Percentiles rank a stretch among this genome's conserved stretches.
Conservation (phyloP, 2,888 invertebrate genomes). For the Acanthosoma haemorrhoidale region DNA sequence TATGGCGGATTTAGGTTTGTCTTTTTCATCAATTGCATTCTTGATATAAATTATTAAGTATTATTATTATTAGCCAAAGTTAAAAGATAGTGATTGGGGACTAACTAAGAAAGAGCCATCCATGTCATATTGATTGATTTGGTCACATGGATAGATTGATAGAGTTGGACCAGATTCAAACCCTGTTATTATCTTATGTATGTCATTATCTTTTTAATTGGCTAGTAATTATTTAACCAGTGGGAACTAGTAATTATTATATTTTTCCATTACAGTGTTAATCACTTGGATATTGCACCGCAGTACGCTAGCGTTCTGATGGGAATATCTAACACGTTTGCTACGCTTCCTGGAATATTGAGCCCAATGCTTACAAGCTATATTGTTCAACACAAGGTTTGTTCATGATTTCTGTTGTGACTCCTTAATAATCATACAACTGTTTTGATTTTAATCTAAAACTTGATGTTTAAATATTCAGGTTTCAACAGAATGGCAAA, state of each 20-base stretch:
- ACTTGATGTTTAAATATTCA: background rate
- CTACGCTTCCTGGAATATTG: constrained; percentile 54
- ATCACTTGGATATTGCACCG: constrained; percentile 54
- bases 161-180: too few species aligned
- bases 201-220: background rate
- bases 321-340: constrained; percentile 55
- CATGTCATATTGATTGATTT: too few species aligned
- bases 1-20: constrained; percentile 44
- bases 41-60: background rate
- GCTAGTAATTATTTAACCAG: background rate
- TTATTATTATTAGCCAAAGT: too few species aligned
- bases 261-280: constrained; percentile 47
- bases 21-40: background rate
- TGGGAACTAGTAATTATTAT: background rate
- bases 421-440: background rate
- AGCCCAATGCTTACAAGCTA: constrained; percentile 51
- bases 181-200: background rate
- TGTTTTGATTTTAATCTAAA: background rate
- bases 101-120: background rate
- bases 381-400: constrained; percentile 46
- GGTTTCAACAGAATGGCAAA: constrained; percentile 69
- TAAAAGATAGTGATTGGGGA: constrained; percentile 25
- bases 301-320: constrained; percentile 54
- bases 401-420: background rate
- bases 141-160: too few species aligned